Percentiles rank a stretch among this genome's conserved stretches.
Conservation (phyloP, 2,797 vertebrate species). For the Trachurus trachurus region DNA sequence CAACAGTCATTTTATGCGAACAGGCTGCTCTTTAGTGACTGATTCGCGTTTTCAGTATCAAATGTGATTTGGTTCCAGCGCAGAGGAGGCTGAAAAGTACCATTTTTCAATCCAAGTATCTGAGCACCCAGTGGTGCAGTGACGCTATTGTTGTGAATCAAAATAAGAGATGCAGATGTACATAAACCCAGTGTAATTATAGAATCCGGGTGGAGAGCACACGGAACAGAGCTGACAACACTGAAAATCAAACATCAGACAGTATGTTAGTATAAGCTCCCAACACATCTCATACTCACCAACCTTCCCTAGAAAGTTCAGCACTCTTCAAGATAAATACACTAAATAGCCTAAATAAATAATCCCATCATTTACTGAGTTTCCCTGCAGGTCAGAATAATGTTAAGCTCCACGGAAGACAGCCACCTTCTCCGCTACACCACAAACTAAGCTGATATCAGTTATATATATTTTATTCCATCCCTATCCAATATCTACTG, state of each 20-base stretch:
- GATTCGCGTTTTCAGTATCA: background rate
- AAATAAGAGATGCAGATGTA: background rate
- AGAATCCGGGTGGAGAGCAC: background rate
- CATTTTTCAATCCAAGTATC: background rate
- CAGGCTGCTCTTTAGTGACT: background rate
- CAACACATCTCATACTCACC: background rate
- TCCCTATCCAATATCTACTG: background rate
- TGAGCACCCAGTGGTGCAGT: background rate
- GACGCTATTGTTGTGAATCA: background rate
- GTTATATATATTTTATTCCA: background rate
- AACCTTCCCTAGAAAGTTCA: background rate
- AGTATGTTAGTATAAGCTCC: background rate
- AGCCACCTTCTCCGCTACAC: background rate
- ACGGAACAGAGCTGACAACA: background rate
- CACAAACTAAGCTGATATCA: background rate
- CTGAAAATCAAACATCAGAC: too few relatives aligned
- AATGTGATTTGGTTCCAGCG: background rate
- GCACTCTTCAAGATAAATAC: too few relatives aligned
- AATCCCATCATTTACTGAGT: background rate
- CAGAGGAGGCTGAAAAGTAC: background rate
- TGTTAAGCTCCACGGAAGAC: background rate
- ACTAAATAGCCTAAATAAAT: too few relatives aligned
- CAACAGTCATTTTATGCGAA: background rate
- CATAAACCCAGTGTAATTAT: background rate
- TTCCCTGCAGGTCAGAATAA: background rate